Base-by-base conservation (phyloP, 2,888 invertebrate species). In the Unio pictorum region DNA sequence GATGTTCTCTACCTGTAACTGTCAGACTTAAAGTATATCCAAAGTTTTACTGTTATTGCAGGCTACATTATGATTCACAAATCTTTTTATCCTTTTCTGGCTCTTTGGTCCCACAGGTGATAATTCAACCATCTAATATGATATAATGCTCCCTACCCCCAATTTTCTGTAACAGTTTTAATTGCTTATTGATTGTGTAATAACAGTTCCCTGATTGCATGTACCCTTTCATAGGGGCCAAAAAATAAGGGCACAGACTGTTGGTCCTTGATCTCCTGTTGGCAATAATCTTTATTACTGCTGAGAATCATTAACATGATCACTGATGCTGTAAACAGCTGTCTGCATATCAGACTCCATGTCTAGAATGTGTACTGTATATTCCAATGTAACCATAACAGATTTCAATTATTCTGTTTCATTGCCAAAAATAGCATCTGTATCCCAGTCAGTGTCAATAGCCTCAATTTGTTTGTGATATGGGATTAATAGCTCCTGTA, bases 151-250 rank as follows among this genome's bases (percentile, higher is more conserved):
- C 20, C n/a, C n/a, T n/a, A n/a, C n/a, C 26, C 26, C 34, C 34
- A 7, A 7, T 8, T 0, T 34, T 8, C 34, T 8, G 34, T 8
- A 34, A 30, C 5, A 34, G 34, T 34, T 34, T 34, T 34, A 34
- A 54, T 61, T n/a, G 67, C 60, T 18, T 3, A 4, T 61, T 67
- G 61, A n/a, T 30, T 55, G 61, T 67, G 26, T 18, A 61, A 18
- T 28, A 61, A 26, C 17, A 67, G 55, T 67, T 54, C 20, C 61
- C 61, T 34, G 18, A 54, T 8, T 20, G 3, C 20, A 61, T 15
- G 58, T 55, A 67, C 55, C 8, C 55, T 55, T 54, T 55, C 54
- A 66, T 23, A 20, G 67, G 54, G 45, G 45, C 30, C 59, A 67
- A 34, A n/a, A n/a, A n/a, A 18, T 45, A 61, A 34, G 67, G 59